A percentile compares a stretch with the other conserved stretches of the same genome.
Evolutionary conservation across 92 coral and sea anemone genomes (phyloP).

Genomic region (Zoanthus gigantus): DNA sequence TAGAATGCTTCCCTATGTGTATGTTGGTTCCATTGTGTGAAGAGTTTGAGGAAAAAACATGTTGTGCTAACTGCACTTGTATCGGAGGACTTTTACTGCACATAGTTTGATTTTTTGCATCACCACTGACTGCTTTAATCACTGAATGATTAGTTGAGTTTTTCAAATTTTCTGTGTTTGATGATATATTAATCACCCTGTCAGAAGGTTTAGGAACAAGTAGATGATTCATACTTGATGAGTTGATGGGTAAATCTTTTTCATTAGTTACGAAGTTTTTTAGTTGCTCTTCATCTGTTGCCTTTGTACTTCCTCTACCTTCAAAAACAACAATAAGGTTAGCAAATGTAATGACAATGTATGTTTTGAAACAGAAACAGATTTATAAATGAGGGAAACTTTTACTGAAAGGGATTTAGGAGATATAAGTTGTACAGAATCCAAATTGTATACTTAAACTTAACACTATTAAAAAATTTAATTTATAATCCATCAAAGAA

Average conservation of each 20-base stretch:
- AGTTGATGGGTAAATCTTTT: not conserved
- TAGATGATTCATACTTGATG: not conserved
- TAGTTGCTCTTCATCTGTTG: not conserved
- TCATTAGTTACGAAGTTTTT: not conserved
- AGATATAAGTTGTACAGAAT: no score
- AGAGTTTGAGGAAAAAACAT: not conserved
- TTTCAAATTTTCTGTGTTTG: not conserved
- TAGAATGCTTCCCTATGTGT: slow-evolving; percentile 29
- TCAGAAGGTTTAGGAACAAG: not conserved
- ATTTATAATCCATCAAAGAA: no score
- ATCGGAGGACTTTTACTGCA: not conserved
- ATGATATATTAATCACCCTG: not conserved
- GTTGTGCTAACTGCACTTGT: not conserved
- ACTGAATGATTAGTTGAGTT: not conserved
- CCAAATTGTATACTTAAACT: no score
- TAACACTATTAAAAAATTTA: no score
- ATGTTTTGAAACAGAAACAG: no score
- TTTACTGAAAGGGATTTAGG: no score
- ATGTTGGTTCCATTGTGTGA: slow-evolving; percentile 28
- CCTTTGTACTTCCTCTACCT: slow-evolving; percentile 7
- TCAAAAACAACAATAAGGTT: not conserved
- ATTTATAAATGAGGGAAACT: no score
- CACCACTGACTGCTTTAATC: not conserved
- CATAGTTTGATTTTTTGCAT: not conserved
- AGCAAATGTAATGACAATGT: not conserved